Conservation (phyloP, 35 echinoderm and acorn worm genomes). For the Anneissia japonica region DNA sequence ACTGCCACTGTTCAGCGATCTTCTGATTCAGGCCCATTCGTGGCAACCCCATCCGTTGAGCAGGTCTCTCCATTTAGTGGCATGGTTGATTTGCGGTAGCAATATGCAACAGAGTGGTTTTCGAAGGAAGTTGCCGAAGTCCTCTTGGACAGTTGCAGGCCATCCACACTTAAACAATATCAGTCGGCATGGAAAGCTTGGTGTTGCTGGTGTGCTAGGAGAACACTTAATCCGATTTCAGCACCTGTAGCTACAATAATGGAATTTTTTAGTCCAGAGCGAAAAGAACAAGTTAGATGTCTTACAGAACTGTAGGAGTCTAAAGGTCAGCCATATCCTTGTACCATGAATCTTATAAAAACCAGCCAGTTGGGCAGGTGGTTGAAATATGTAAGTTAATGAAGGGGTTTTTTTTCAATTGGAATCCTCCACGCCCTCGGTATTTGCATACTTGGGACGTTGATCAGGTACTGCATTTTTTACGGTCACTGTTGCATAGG, state of each 20-base stretch:
- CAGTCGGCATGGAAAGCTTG: background rate
- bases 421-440: background rate
- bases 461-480: background rate
- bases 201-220: background rate
- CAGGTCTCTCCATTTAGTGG: background rate
- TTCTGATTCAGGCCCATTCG: background rate
- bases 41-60: background rate
- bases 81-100: background rate
- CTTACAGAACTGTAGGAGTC: background rate
- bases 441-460: slow-evolving; percentile 25
- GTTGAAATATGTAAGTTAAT: background rate
- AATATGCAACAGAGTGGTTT: background rate
- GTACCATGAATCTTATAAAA: background rate
- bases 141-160: background rate
- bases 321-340: background rate
- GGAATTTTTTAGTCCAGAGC: background rate
- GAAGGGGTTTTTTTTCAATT: background rate
- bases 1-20: background rate
- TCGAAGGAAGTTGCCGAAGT: background rate
- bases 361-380: background rate
- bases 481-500: background rate
- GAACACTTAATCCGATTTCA: background rate
- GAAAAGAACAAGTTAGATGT: background rate
- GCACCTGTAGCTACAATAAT: background rate
- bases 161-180: background rate